Evolutionary conservation across 2,113 vertebrate species (phyloP), one percentile per base, ranked within the genome.

Genomic region (Percopsis transmontana): DNA sequence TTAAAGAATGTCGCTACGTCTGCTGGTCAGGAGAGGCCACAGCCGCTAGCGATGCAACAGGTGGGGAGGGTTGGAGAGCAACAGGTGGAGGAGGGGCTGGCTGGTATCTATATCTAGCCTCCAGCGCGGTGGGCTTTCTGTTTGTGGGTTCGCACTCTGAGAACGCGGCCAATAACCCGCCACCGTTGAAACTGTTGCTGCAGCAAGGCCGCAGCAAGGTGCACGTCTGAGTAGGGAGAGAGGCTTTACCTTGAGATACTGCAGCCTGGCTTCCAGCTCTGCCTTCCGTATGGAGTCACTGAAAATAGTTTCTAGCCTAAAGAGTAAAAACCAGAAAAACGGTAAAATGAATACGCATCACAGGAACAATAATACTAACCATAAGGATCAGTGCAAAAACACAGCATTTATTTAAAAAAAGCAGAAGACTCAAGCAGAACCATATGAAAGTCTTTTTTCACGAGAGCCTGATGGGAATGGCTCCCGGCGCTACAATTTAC

Each of bases 261-360:
- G 96, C 81, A 98, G 91, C 40, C 96, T 91, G 0, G 97, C 96
- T 63, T 98, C 95, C 78, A 98, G 87, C 82, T 98, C 97, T 0
- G 95, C 96, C 85, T 94, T 95, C 11, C 97, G 88, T 76, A 99
- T 94, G 0, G 95, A 88, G 0, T 95, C 92, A 9, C 97, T 96
- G 0, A 96, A 99, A 54, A 98, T 89, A 0, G 95, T 98, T 85
- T 97, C 94, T 19, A 99, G 87, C 70, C 96, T 98, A 74, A 44
- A 67, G 38, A 0, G 33, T 20, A 52, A 74, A 21, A 69, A 73
- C 3, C 68, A 77, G 56, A 68, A 68, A n/a, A 56, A 41, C 44
- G 52, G 20, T 10, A 21, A 5, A 50, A 56, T 75, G 86, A 81
- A 69, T 61, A 69, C 74, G 13, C 40, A 42, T 20, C 23, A 71